Base-by-base conservation (phyloP, 2,797 vertebrate species). In the Eidolon dupreanum region DNA sequence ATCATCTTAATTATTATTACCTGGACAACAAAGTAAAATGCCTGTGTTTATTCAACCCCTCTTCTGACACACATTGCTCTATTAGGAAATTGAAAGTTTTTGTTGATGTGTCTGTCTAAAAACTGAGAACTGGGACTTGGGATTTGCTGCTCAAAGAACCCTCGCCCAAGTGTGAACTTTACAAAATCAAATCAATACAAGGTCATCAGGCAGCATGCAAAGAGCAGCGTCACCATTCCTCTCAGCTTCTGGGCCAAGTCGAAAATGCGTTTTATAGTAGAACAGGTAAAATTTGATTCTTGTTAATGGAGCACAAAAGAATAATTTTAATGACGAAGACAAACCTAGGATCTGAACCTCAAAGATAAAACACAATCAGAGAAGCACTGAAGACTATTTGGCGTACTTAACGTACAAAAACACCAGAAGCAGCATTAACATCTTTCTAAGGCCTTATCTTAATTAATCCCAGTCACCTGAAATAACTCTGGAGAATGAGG, bases 1-100 rank as follows among this genome's bases (percentile, higher is more conserved):
- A 66, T 55, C 78, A 86, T 71, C n/a, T 70, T 90, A 73, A 55
- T 95, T 93, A 70, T 85, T 86, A 43, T 75, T 70, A 81, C 95
- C 46, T 63, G 46, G 78, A 84, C 53, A 63, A 83, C 55, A 85
- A 84, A 86, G 77, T 53, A 31, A 90, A 95, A 68, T 24, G 10
- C n/a, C 22, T 65, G 28, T 84, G 36, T 88, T 66, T 74, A 59
- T 63, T 68, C 12, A 73, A 46, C 31, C 31, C 36, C 41, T 65
- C 33, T 20, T 63, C 15, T 17, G 26, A 81, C 61, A 17, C 41
- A 51, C 28, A 51, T 55, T 33, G 6, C 36, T 85, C 3, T 41
- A 1, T 59, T 65, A 85, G 71, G n/a, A 94, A 82, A 85, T 20
- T 68, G 26, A 81, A 43, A 82, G 11, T 91, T 90, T 53, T 90